Conservation (phyloP, 1,140 invertebrate species). For the Aporrectodea caliginosa region DNA sequence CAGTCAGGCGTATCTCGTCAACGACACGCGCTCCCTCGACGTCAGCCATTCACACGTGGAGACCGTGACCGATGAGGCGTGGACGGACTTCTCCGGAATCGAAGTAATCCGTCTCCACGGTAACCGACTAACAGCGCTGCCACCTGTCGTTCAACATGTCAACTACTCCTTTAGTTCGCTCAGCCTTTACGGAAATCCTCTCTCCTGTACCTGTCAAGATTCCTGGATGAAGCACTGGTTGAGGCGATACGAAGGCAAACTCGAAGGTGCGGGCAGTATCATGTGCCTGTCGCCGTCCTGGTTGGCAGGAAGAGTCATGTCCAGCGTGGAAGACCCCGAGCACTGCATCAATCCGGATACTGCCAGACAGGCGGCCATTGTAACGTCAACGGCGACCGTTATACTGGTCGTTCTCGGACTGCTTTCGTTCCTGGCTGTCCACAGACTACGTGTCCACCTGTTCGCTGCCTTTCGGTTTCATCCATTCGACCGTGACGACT, state of each 20-base stretch:
- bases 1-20: constrained; percentile 3
- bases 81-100: background rate
- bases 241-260: background rate
- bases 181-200: constrained; percentile 11
- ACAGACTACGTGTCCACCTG: constrained; percentile 4
- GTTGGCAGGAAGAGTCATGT: background rate
- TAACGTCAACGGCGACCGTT: background rate
- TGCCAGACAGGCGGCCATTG: background rate
- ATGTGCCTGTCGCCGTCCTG: background rate
- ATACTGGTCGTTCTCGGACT: background rate
- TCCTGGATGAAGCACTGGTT: constrained; percentile 18
- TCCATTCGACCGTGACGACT: constrained; percentile 24
- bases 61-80: background rate
- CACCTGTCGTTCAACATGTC: background rate
- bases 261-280: background rate
- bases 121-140: constrained; percentile 2
- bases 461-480: constrained; percentile 3
- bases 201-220: constrained; percentile 3
- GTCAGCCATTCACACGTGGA: background rate
- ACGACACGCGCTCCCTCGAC: background rate
- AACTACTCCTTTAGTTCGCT: background rate
- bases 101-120: background rate
- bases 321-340: constrained; percentile 1
- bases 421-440: background rate
- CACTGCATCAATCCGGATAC: constrained; percentile 3